Percentiles rank a stretch among this genome's conserved stretches.
Evolutionary conservation across 2,113 vertebrate genomes (phyloP).

Genomic region (Catharus bicknelli): DNA sequence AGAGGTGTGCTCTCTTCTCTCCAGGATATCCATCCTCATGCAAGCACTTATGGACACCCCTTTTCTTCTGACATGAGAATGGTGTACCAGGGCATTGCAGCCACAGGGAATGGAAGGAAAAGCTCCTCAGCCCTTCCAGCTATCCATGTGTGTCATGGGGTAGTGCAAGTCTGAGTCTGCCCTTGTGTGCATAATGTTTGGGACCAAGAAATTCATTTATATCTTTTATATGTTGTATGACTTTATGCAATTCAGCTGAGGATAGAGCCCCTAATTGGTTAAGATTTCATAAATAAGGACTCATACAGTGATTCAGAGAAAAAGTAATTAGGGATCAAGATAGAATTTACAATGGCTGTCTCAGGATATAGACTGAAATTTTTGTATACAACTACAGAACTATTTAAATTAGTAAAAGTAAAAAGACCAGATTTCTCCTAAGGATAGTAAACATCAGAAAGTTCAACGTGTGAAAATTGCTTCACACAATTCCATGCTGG

Average conservation of each 20-base stretch:
- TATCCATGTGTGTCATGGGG: neutral
- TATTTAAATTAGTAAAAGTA: neutral
- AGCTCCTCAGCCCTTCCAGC: neutral
- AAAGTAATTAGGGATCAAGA: neutral
- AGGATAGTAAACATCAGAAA: neutral
- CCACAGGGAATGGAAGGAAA: neutral
- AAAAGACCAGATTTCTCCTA: neutral
- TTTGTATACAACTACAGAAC: neutral
- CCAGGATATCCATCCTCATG: neutral
- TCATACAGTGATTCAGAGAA: neutral
- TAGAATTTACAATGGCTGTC: neutral
- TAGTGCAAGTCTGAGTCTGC: neutral
- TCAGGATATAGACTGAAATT: constrained; percentile 1
- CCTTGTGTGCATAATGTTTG: neutral
- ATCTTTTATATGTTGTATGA: neutral
- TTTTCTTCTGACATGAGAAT: neutral
- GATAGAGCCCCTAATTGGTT: neutral
- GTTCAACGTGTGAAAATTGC: neutral
- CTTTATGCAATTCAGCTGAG: neutral
- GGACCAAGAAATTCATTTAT: neutral
- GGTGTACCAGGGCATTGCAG: accelerated
- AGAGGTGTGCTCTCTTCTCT: neutral
- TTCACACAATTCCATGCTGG: neutral
- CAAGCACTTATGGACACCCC: neutral
- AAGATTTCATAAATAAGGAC: neutral